Evolutionary conservation across 1,140 invertebrate genomes (phyloP).

Genomic region (Centruroides vittatus): DNA sequence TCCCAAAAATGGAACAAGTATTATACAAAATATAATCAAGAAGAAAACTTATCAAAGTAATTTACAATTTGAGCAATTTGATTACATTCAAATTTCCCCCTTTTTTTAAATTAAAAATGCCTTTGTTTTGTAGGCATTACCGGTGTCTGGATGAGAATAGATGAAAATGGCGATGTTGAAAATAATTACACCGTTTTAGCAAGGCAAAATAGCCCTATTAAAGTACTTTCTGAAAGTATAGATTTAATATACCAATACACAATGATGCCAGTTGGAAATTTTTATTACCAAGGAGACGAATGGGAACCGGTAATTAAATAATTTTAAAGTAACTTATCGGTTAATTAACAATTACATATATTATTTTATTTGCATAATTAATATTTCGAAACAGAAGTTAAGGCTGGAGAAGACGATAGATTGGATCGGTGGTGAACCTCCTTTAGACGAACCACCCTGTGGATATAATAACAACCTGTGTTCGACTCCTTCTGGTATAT

Average conservation of each 20-base stretch:
- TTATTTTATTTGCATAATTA: background rate
- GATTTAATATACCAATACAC: too few relatives aligned
- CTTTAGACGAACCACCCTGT: conserved; percentile 81
- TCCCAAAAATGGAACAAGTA: conserved; percentile 28
- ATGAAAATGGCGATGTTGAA: conserved; percentile 88
- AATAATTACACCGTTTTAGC: conserved; percentile 91
- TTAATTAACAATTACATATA: too few relatives aligned
- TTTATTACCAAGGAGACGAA: too few relatives aligned
- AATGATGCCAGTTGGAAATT: too few relatives aligned
- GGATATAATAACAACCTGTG: conserved; percentile 59
- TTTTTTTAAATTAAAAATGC: too few relatives aligned
- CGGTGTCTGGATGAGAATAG: conserved; percentile 75
- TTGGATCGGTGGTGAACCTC: conserved; percentile 39
- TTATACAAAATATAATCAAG: conserved; percentile 27
- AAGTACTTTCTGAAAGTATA: too few relatives aligned
- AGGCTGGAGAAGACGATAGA: conserved; percentile 3
- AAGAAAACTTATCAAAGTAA: conserved; percentile 17
- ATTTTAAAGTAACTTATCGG: too few relatives aligned
- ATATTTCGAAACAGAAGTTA: background rate
- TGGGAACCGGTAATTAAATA: too few relatives aligned
- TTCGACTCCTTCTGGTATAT: conserved; percentile 28
- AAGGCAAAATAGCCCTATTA: conserved; percentile 23
- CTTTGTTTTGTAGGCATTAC: conserved; percentile 56
- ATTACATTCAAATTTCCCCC: background rate
- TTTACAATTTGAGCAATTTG: background rate